Conservation (phyloP, 2,113 vertebrate genomes). For the Lamprologus lemairii region DNA sequence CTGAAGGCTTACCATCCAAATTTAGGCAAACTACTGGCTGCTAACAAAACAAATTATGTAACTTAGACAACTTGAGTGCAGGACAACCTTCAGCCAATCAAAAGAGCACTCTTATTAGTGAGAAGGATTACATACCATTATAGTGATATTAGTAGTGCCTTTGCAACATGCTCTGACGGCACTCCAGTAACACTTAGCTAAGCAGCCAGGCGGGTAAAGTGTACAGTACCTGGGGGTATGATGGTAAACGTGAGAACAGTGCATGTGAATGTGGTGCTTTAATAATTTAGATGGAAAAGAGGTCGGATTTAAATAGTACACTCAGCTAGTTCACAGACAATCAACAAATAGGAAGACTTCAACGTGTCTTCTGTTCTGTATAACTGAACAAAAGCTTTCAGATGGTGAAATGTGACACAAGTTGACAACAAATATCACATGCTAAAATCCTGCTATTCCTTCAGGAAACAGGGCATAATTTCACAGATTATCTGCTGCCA, state of each 20-base stretch:
- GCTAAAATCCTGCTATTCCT: background rate
- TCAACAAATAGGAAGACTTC: background rate
- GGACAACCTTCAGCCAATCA: background rate
- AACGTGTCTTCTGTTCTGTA: background rate
- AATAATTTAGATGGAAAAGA: constrained; percentile 70
- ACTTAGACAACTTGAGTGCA: background rate
- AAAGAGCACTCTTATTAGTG: background rate
- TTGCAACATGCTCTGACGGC: background rate
- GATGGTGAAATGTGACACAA: background rate
- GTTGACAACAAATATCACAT: background rate
- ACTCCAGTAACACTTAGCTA: background rate
- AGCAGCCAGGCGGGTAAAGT: constrained; percentile 34
- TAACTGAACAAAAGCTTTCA: background rate
- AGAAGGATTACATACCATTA: background rate
- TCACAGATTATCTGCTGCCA: background rate
- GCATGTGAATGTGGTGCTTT: constrained; percentile 29
- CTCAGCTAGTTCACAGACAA: constrained; percentile 17
- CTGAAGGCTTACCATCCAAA: background rate
- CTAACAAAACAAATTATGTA: background rate
- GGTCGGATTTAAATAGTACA: constrained; percentile 30
- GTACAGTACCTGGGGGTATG: constrained; percentile 5
- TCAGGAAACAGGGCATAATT: background rate
- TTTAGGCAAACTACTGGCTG: background rate
- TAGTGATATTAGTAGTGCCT: background rate
- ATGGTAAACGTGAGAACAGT: constrained; percentile 42